Evolutionary conservation across 2,113 vertebrate species (phyloP).

Genomic region (Channa maculata): DNA sequence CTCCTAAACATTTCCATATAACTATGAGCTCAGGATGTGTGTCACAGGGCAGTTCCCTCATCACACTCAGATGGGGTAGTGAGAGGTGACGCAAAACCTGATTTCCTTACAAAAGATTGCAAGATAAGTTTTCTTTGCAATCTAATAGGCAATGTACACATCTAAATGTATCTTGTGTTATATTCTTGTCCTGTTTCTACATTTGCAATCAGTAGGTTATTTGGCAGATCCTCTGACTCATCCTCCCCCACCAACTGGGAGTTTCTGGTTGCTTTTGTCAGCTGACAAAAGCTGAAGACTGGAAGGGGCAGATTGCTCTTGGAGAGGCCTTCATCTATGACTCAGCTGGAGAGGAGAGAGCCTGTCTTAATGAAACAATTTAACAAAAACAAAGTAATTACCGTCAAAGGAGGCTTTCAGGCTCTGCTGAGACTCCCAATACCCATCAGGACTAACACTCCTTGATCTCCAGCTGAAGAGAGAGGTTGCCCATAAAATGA

Average conservation of each 20-base stretch:
- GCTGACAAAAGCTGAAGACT: background rate
- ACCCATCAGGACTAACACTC: constrained; percentile 1
- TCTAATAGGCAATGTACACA: background rate
- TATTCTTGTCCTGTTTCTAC: too few relatives aligned
- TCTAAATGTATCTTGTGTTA: background rate
- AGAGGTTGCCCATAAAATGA: constrained; percentile 45
- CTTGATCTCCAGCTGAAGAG: constrained; percentile 57
- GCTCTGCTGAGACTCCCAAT: constrained; percentile 8
- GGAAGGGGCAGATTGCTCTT: constrained; percentile 37
- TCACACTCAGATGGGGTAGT: too few relatives aligned
- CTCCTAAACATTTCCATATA: constrained; percentile 62
- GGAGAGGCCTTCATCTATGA: constrained; percentile 42
- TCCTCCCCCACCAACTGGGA: constrained; percentile 8
- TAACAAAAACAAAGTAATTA: constrained; percentile 46
- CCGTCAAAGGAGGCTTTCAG: constrained; percentile 31
- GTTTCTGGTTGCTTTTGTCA: constrained; percentile 12
- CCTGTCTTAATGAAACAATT: constrained; percentile 43
- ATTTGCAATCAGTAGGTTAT: background rate
- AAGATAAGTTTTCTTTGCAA: background rate
- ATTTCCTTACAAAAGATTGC: background rate
- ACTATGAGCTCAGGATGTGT: too few relatives aligned
- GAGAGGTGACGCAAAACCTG: too few relatives aligned
- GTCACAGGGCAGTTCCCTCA: too few relatives aligned
- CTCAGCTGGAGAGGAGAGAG: constrained; percentile 50
- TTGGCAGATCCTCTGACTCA: constrained; percentile 15